Conservation (phyloP, 2,797 vertebrate genomes). For the Poeciliopsis presidionis region DNA sequence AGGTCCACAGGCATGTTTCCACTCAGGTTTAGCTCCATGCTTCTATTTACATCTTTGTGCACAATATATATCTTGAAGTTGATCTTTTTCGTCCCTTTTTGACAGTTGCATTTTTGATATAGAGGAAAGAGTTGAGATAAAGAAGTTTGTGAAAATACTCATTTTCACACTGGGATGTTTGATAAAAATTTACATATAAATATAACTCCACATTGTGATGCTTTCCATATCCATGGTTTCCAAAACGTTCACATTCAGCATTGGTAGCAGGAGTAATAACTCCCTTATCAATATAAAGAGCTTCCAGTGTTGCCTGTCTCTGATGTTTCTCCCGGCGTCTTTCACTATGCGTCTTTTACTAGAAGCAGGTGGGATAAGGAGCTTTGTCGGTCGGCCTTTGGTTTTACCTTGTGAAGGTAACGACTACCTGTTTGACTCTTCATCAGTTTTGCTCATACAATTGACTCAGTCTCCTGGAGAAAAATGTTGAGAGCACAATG, state of each 20-base stretch:
- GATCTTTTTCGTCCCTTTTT: not conserved
- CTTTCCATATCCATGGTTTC: not conserved
- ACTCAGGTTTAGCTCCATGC: not conserved
- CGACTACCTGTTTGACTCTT: no score
- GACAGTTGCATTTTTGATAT: not conserved
- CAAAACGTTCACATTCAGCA: not conserved
- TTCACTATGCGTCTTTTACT: no score
- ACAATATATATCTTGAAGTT: not conserved
- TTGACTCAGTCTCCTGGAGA: no score
- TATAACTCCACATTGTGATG: not conserved
- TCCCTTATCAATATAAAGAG: no score
- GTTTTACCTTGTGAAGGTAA: no score
- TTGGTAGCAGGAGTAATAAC: no score
- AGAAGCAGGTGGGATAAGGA: no score
- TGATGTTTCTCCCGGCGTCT: no score
- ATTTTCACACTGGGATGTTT: not conserved
- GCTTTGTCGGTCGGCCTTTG: no score
- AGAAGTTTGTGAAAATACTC: not conserved
- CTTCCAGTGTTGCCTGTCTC: no score
- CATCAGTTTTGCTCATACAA: no score
- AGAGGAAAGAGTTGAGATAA: not conserved
- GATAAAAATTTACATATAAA: conserved; percentile 11
- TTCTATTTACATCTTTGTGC: not conserved
- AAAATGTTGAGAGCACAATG: no score
- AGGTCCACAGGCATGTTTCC: conserved; percentile 23